Evolutionary conservation across 2,888 invertebrate species (phyloP).

Genomic region (Acrobasis repandana): DNA sequence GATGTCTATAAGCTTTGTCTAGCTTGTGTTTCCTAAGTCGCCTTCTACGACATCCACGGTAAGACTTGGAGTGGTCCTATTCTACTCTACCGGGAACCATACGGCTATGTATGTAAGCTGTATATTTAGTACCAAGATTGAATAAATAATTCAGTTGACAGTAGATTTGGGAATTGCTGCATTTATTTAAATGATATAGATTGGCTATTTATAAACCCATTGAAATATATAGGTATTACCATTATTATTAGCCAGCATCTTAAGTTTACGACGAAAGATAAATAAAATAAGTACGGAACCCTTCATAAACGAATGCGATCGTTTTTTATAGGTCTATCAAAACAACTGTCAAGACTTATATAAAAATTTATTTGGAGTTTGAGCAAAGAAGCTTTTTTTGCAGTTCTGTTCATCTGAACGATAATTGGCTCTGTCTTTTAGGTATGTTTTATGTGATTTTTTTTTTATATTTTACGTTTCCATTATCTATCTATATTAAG

Average conservation of each 20-base stretch:
- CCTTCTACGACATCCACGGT: no score
- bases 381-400: conserved; percentile 21
- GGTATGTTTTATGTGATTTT: conserved; percentile 17
- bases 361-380: conserved; percentile 26
- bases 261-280: conserved; percentile 3
- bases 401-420: conserved; percentile 23
- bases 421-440: conserved; percentile 24
- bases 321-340: conserved; percentile 16
- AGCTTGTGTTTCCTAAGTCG: no score
- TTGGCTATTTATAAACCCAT: not conserved
- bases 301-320: not conserved
- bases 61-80: no score
- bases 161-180: no score
- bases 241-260: not conserved
- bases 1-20: no score
- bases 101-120: no score
- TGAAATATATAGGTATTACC: not conserved
- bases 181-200: no score
- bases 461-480: not conserved
- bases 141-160: no score
- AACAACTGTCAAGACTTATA: conserved; percentile 25
- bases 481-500: not conserved
- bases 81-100: no score
- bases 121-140: no score
- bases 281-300: conserved; percentile 12